Base-by-base conservation (phyloP, 2,113 vertebrate genomes). In the Gymnobelideus leadbeateri region DNA sequence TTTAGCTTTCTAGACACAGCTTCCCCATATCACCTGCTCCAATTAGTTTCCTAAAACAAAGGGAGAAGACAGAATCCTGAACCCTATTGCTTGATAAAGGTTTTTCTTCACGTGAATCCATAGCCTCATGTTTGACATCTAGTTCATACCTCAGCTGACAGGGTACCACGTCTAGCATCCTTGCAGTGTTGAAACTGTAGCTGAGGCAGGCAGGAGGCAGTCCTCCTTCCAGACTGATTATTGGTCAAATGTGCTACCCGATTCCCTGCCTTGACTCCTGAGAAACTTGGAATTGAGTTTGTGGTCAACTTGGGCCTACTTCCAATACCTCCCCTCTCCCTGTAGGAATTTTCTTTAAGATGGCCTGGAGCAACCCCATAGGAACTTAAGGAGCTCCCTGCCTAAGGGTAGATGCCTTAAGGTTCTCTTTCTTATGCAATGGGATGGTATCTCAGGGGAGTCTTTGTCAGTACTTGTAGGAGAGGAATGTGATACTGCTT, bases 211-310 rank as follows among this genome's bases (percentile, higher is more conserved):
- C 92, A 94, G 91, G 91, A 95, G 46, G 47, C 96, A 84, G 95
- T 98, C 98, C 28, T 97, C 98, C 10, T 98, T 98, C 96, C 99
- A 99, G 96, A 98, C 98, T 0, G 98, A 99, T 95, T 99, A 99
- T 98, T 99, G 99, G 99, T 99, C 99, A 0, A 99, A 99, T 57
- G 99, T 99, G 94, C 99, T 99, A 19, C 99, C 99, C 0, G 98
- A 98, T 92, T 97, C 98, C 0, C 95, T 98, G 52, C 99, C 99
- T 28, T 99, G 0, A 99, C 99, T 51, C 98, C 99, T 0, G 98
- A 94, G 92, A 26, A 51, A 52, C 77, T 92, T 95, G 2, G 97
- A 94, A 94, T 95, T 96, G 43, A 0, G 97, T 54, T 0, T 94
- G 5, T 52, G 96, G 0, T 11, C 96, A 94, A 51, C 51, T 96